Evolutionary conservation across 2,797 vertebrate genomes (phyloP).

Genomic region (Podarcis lilfordi): DNA sequence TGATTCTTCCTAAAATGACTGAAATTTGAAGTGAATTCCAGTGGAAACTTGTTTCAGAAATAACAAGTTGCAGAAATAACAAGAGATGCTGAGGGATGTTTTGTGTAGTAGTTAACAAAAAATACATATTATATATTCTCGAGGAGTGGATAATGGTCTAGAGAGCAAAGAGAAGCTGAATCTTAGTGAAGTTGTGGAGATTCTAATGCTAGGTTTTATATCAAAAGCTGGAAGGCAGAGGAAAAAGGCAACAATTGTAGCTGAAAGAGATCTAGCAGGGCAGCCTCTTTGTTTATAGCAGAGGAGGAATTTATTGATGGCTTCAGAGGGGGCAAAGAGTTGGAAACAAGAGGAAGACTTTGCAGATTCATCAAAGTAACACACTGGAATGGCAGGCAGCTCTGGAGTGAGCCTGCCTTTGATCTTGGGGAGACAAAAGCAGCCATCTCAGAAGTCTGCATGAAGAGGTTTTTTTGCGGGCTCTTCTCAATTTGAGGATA

Average conservation of each 20-base stretch:
- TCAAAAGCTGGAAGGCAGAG: not conserved
- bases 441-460: not conserved
- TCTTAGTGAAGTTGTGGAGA: not conserved
- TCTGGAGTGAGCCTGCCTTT: not conserved
- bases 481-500: not conserved
- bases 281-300: not conserved
- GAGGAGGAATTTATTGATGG: not conserved
- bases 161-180: not conserved
- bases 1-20: not conserved
- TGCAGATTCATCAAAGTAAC: not conserved
- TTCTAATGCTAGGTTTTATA: not conserved
- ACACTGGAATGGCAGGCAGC: not conserved
- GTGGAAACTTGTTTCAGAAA: not conserved
- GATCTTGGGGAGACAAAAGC: constrained; percentile 13
- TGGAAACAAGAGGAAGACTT: not conserved
- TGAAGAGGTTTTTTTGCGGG: not conserved
- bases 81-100: not conserved
- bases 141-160: not conserved
- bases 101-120: not conserved
- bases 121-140: not conserved
- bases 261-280: not conserved
- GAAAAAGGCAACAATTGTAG: not conserved
- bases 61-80: not conserved
- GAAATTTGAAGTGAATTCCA: not conserved
- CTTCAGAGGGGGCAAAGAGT: not conserved